Evolutionary conservation across 2,888 invertebrate species (phyloP).

Genomic region (Himalopsyche kuldschensis): DNA sequence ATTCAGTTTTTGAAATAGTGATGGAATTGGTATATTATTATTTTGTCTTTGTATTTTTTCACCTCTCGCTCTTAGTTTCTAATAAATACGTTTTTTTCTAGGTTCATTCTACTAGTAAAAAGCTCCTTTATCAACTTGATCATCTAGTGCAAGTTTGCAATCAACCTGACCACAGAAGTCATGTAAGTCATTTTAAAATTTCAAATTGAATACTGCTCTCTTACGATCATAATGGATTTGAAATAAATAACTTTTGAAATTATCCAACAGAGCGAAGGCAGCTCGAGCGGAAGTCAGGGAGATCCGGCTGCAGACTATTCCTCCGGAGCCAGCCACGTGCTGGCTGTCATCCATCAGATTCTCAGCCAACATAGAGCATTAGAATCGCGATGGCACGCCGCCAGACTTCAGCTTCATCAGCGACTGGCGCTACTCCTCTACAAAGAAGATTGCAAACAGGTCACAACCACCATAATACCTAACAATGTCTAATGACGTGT

Average conservation of each 20-base stretch:
- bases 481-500: background rate
- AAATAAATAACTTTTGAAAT: background rate
- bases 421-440: slow-evolving; percentile 88
- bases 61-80: too few species aligned
- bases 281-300: slow-evolving; percentile 67
- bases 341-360: slow-evolving; percentile 96
- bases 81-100: slow-evolving; percentile 47
- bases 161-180: slow-evolving; percentile 83
- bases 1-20: too few species aligned
- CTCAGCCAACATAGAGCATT: slow-evolving; percentile 91
- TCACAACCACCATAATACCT: slow-evolving; percentile 43
- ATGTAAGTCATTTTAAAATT: slow-evolving; percentile 42
- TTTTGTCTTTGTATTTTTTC: too few species aligned
- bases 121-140: slow-evolving; percentile 91
- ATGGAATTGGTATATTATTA: too few species aligned
- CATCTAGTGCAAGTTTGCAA: slow-evolving; percentile 95
- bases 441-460: slow-evolving; percentile 97
- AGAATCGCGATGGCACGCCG: slow-evolving; percentile 93
- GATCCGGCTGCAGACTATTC: slow-evolving; percentile 96
- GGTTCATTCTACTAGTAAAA: slow-evolving; percentile 95
- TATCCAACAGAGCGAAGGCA: slow-evolving; percentile 53
- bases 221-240: background rate
- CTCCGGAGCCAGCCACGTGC: slow-evolving; percentile 93
- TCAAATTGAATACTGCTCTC: background rate
- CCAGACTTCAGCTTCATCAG: slow-evolving; percentile 93